These are phyloP conservation scores for Plebejus argus DNA, from an alignment of 2,888 invertebrate species.

Conservation along the genomic window DNA sequence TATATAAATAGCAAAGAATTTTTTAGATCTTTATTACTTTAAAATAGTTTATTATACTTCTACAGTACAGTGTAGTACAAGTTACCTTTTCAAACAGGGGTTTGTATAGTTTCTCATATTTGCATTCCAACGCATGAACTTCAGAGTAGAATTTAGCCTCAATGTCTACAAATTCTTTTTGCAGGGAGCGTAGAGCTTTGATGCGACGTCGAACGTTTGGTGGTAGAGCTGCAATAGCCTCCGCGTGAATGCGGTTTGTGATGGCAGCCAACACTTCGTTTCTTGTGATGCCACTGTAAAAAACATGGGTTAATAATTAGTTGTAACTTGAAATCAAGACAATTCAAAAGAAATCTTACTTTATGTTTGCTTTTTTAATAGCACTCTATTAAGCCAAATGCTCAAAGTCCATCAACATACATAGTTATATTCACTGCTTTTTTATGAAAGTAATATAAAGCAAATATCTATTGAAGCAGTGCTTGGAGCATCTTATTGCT, in stretches of 20 bases:
- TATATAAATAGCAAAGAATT: neutral
- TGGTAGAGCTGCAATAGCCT: constrained; percentile 84
- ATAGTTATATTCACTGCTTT: neutral
- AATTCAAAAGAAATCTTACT: too few species aligned
- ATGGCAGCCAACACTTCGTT: constrained; percentile 82
- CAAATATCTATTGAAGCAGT: constrained; percentile 22
- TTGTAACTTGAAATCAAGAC: constrained; percentile 11
- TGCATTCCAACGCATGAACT: constrained; percentile 95
- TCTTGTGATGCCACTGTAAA: constrained; percentile 66
- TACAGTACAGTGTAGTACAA: neutral
- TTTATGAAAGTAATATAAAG: neutral
- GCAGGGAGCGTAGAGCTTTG: constrained; percentile 92
- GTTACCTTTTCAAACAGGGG: constrained; percentile 89
- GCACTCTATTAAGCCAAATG: neutral
- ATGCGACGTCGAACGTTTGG: constrained; percentile 89
- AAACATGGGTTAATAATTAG: neutral
- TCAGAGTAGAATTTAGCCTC: constrained; percentile 97
- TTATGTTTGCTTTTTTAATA: too few species aligned
- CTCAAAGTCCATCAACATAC: neutral
- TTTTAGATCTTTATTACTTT: neutral
- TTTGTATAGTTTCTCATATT: constrained; percentile 90
- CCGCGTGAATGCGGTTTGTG: constrained; percentile 80
- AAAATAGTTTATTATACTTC: neutral
- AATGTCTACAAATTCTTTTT: constrained; percentile 90
- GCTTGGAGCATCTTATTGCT: constrained; percentile 33